Base-by-base conservation (phyloP, 1,140 invertebrate genomes). In the Ceratina japonica region DNA sequence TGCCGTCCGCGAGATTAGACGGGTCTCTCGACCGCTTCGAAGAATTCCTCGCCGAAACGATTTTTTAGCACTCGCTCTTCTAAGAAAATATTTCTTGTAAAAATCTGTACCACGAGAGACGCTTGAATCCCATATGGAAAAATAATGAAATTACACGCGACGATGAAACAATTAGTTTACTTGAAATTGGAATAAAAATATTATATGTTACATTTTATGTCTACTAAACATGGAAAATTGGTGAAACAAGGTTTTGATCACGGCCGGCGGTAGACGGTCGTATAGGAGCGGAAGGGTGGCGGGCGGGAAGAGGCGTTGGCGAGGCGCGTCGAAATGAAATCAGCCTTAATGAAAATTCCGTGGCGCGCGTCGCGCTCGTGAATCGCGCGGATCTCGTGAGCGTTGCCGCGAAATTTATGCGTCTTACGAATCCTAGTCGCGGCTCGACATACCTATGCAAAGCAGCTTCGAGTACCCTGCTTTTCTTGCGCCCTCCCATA, bases 311-410 rank as follows among this genome's bases (percentile, higher is more conserved):
- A 13, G 69, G 61, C 54, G 54, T 70, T 22, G 75, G 52, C 49
- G 49, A 52, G 22, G 65, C 65, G 65, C 66, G 66, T 69, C 65
- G 62, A 77, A 83, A 83, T 65, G 81, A 81, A 83, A 82, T 81
- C 81, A 70, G 73, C 80, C 81, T 81, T 83, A 83, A 83, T 83
- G 81, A 83, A 83, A 83, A 75, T 81, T 82, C 77, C 73, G 31
- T 65, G 72, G 31, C 12, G 54, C 65, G 64, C 75, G 71, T 31
- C 44, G 65, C 56, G 56, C 37, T 69, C 75, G 65, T 76, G 75
- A 70, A 70, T 76, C 65, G 75, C 68, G 65, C 27, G 75, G 75
- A 76, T 76, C 66, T 18, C 65, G 65, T 37, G 24, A 61, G 75
- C 75, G 65, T 69, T 56, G 74, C 64, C 65, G 56, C 75, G 75